Evolutionary conservation across 2,113 vertebrate genomes (phyloP).

Genomic region (Python bivittatus): DNA sequence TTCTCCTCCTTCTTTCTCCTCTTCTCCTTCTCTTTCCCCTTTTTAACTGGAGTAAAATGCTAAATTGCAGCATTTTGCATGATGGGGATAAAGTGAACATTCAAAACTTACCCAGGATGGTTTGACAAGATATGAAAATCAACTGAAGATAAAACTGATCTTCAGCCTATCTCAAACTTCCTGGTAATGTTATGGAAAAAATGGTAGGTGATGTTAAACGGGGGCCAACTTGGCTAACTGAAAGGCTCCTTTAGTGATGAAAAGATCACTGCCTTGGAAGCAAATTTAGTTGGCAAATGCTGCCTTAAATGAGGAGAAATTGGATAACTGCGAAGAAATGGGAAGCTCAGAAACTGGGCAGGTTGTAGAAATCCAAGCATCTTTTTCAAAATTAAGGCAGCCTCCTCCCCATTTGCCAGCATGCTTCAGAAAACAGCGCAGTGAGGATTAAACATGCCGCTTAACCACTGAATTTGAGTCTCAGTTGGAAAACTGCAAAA

Average conservation of each 20-base stretch:
- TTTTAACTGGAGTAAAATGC: not conserved
- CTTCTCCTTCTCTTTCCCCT: not conserved
- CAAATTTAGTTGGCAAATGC: not conserved
- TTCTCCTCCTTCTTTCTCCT: not conserved
- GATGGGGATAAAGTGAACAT: not conserved
- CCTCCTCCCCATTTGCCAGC: not conserved
- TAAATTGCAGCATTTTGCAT: not conserved
- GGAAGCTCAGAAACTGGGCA: not conserved
- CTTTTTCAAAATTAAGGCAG: not conserved
- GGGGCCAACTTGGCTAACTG: not conserved
- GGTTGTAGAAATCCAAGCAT: not conserved
- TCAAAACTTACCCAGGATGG: not conserved
- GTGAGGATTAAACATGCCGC: not conserved
- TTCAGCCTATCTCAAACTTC: not conserved
- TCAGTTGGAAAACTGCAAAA: not conserved
- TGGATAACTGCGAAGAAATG: not conserved
- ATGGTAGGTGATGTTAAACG: not conserved
- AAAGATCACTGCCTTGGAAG: not conserved
- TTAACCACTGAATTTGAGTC: not conserved
- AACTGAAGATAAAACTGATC: not conserved
- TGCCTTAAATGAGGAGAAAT: not conserved
- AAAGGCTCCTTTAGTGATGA: not conserved
- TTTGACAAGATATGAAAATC: rapidly evolving
- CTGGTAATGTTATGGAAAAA: not conserved
- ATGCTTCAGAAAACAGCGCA: not conserved